Evolutionary conservation across 2,888 invertebrate genomes (phyloP), one percentile per base, ranked within the genome.

Genomic region (Callosobruchus maculatus): DNA sequence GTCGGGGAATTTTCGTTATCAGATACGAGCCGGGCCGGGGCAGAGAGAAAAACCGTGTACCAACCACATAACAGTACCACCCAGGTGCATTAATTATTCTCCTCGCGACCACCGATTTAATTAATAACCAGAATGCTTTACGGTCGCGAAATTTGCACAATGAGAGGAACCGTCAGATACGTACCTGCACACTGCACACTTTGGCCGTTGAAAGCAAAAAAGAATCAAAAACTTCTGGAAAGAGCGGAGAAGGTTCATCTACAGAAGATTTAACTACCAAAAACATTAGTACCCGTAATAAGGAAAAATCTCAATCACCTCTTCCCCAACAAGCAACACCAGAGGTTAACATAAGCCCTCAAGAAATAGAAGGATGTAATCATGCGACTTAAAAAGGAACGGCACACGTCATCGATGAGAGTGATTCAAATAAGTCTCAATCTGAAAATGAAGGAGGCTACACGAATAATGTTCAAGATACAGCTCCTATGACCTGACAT

Each of bases 401-500:
- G 26, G 13, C 49, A 18, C 49, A 49, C 9, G 49, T 49, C 3
- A 49, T 49, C 13, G 49, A 18, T 49, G 49, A 49, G 26, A 26
- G 26, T 7, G 7, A 2, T 26, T 26, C 26, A 26, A 26, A 26
- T 26, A 26, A 26, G 13, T 18, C 3, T 18, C 1, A 49, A 18
- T 18, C 49, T 5, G 75, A 72, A 66, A 21, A 67, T 20, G 67
- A 70, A 3, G 77, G 75, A 9, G 66, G 74, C n/a, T 74, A 73
- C 31, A 21, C 21, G 2, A 68, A 68, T 9, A 68, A 68, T 1
- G 0, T 20, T 3, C 21, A 21, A 20, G 20, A 20, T 21, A 20
- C 68, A 68, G 13, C 7, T 26, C 3, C 49, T 49, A 49, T 9
- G n/a, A n/a, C n/a, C n/a, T n/a, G n/a, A n/a, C n/a, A n/a, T 22